Evolutionary conservation across 2,797 vertebrate genomes (phyloP).

Genomic region (Malacoctenus gilli): DNA sequence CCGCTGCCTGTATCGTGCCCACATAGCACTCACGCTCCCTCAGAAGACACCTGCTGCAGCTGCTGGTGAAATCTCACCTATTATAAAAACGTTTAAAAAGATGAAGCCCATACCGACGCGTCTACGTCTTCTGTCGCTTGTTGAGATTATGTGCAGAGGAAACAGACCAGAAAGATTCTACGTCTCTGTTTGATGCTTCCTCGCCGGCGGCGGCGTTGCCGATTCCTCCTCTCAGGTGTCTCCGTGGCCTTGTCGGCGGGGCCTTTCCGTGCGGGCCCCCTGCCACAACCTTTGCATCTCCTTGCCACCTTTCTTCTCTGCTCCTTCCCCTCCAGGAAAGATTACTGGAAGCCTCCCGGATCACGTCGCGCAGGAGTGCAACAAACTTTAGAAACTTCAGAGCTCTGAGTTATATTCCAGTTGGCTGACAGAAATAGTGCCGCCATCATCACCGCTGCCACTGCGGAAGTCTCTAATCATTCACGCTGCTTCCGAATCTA

Average conservation of each 20-base stretch:
- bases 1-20: constrained; percentile 17
- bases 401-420: constrained; percentile 29
- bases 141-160: constrained; percentile 28
- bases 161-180: constrained; percentile 38
- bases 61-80: no score
- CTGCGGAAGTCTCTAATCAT: constrained; percentile 32
- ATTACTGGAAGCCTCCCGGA: constrained; percentile 54
- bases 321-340: constrained; percentile 6
- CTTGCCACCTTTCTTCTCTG: constrained; percentile 19
- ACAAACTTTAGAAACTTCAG: constrained; percentile 50
- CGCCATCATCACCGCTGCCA: not conserved
- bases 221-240: constrained; percentile 34
- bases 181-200: constrained; percentile 29
- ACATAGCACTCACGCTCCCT: constrained; percentile 5
- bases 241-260: constrained; percentile 32
- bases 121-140: constrained; percentile 19
- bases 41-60: constrained; percentile 36
- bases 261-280: constrained; percentile 22
- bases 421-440: constrained; percentile 27
- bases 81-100: no score
- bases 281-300: constrained; percentile 31
- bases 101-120: no score
- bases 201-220: constrained; percentile 15
- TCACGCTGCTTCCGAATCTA: constrained; percentile 36
- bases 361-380: constrained; percentile 44